These are phyloP conservation scores for Dryomyza anilis DNA, from an alignment of 2,888 invertebrate species.

Conservation along the genomic window DNA sequence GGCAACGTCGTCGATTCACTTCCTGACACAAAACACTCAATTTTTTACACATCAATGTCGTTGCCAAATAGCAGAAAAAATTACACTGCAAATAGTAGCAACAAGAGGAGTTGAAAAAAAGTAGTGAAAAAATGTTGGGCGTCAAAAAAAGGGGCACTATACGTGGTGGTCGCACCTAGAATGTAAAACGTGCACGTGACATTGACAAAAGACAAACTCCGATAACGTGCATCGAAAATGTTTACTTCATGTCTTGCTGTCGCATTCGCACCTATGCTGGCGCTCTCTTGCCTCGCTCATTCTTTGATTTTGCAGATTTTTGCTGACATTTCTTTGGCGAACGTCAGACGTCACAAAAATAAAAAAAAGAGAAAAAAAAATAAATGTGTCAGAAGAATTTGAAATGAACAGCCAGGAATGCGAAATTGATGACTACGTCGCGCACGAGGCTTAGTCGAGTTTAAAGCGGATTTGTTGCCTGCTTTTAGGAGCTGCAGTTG, in stretches of 20 bases:
- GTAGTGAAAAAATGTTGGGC: not conserved
- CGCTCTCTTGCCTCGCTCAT: not conserved
- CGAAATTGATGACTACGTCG: constrained; percentile 16
- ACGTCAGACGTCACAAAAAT: too few species aligned
- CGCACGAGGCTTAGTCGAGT: too few species aligned
- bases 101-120: not conserved
- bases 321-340: constrained; percentile 15
- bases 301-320: constrained; percentile 27
- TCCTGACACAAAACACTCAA: constrained; percentile 14
- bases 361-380: too few species aligned
- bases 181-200: constrained; percentile 39
- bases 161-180: too few species aligned
- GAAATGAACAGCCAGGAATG: constrained; percentile 30
- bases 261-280: not conserved
- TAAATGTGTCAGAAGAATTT: constrained; percentile 34
- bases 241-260: not conserved
- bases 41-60: constrained; percentile 18
- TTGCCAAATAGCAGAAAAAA: not conserved
- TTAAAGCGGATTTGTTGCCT: too few species aligned
- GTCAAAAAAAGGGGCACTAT: not conserved
- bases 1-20: constrained; percentile 10
- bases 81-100: not conserved
- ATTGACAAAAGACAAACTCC: constrained; percentile 42
- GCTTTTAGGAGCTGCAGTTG: too few species aligned
- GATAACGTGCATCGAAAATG: constrained; percentile 7